Conservation (phyloP, 37 sponge, comb jelly and placozoan genomes). For the Bolinopsis microptera region DNA sequence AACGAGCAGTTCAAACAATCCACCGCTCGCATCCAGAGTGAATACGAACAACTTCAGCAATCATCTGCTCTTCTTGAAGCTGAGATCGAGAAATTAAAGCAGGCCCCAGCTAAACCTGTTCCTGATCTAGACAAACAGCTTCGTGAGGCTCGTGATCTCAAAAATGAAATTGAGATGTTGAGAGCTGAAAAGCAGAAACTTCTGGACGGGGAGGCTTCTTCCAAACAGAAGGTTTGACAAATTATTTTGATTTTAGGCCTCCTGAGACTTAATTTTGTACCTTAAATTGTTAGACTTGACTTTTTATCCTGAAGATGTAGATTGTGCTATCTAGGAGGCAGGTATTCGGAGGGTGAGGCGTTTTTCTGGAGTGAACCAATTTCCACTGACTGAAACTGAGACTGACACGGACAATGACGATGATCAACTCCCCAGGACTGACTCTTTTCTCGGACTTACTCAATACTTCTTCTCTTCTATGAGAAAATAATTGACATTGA, state of each 20-base stretch:
- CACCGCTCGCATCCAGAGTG: background rate
- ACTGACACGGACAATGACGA: background rate
- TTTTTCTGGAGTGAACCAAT: background rate
- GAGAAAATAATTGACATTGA: background rate
- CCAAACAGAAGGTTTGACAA: slow-evolving; percentile 41
- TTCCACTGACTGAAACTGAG: background rate
- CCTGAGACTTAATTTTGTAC: background rate
- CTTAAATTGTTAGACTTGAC: no score
- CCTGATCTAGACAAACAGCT: slow-evolving; percentile 13
- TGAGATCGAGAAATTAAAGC: background rate
- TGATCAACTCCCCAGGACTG: background rate
- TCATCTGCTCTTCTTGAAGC: background rate
- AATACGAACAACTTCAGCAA: background rate
- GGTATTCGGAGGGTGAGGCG: background rate
- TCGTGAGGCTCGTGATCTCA: slow-evolving; percentile 2
- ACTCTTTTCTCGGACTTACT: slow-evolving; percentile 7
- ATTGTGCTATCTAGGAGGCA: background rate
- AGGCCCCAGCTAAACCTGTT: background rate
- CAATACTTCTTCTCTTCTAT: background rate
- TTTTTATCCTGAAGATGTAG: background rate
- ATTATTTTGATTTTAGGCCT: background rate
- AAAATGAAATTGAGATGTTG: slow-evolving; percentile 60
- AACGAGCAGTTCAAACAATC: background rate
- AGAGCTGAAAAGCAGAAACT: slow-evolving; percentile 57
- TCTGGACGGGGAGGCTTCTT: slow-evolving; percentile 51